Base-by-base conservation (phyloP, 2,888 invertebrate genomes). In the Chironomus riparius region DNA sequence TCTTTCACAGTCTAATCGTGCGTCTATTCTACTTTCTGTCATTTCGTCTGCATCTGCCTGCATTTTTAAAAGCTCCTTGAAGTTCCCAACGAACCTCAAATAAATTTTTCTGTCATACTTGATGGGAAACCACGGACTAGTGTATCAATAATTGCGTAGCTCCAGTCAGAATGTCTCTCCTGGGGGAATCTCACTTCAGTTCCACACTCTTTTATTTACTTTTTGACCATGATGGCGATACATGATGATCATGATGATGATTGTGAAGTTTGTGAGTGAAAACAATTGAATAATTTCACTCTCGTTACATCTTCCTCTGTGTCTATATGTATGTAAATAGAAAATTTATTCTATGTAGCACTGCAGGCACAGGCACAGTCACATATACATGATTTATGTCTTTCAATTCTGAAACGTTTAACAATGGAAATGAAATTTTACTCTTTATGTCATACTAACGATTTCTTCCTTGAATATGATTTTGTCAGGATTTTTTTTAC, bases 361-460 rank as follows among this genome's bases (percentile, higher is more conserved):
- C 56, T 56, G 18, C 56, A 56, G n/a, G 56, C 65, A 56, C 56
- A 56, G n/a, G 56, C 65, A n/a, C 56, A 15, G 18, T 56, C 56
- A 65, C 22, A 65, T 65, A 12, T 24, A 18, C 56, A 65, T 65
- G 65, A 65, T 65, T 65, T 24, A 65, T 65, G 65, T 65, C 65
- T 65, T 56, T 65, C 65, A 65, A 65, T 65, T 65, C 5, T 18
- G 21, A 65, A 65, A 65, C 65, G 21, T 65, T 13, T 21, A 21
- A 65, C 65, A 65, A 65, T 65, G 21, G 24, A 65, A 65, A 24
- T 65, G 65, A 65, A 65, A 24, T 65, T 65, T 65, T 24, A 24
- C 65, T 21, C 13, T 21, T 56, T 56, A 15, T 22, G 13, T 13
- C 65, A 65, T 65, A 5, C 15, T 15, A 56, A 15, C 18, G 15